phyloP scores from a whole-genome alignment of 2,113 vertebrate species.

The Platycercus adscitus region DNA sequence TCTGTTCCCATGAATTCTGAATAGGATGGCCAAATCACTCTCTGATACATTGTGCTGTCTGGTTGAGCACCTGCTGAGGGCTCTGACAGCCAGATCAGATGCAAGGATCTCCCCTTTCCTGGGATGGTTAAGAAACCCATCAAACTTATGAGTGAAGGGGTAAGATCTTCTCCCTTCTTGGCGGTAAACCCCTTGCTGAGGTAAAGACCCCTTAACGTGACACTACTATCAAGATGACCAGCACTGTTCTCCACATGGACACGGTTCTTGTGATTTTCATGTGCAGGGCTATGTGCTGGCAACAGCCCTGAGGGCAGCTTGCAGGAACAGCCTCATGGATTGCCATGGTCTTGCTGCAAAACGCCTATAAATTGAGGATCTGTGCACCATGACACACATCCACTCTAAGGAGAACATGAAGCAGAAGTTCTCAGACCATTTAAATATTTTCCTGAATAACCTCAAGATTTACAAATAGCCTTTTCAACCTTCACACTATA shows the following conservation, averaged over 20 bases:
- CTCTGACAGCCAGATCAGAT: background rate
- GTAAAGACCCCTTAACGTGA: background rate
- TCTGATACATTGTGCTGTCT: background rate
- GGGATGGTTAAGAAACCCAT: background rate
- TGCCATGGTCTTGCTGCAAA: background rate
- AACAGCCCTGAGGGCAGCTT: background rate
- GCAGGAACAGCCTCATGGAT: background rate
- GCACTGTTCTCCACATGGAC: background rate
- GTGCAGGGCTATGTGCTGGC: rapidly evolving
- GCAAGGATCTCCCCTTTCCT: background rate
- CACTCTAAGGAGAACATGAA: rapidly evolving
- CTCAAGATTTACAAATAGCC: background rate
- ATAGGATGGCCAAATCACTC: background rate
- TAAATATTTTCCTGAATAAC: background rate
- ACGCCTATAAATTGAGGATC: background rate
- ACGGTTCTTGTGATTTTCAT: background rate
- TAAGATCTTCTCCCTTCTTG: background rate
- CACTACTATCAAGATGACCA: background rate
- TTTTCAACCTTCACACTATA: background rate
- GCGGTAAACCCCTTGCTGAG: background rate
- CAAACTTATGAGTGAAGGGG: too few relatives aligned
- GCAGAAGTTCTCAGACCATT: background rate
- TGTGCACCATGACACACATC: background rate
- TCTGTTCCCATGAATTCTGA: background rate
- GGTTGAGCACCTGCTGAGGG: background rate